Conservation (phyloP, 2,888 invertebrate genomes). For the Drosophila crucigera region DNA sequence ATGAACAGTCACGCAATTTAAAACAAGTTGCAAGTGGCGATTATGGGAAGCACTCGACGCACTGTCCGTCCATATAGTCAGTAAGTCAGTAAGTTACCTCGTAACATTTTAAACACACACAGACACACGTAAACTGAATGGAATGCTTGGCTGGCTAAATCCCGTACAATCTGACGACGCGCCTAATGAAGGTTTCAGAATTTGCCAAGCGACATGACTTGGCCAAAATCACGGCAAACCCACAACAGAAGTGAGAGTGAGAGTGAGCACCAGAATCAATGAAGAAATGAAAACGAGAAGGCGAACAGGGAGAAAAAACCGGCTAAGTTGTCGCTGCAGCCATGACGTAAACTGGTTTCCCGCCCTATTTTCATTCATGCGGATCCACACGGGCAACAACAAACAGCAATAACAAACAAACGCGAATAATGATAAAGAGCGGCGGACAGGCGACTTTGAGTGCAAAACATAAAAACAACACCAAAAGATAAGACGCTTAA, state of each 20-base stretch:
- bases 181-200: slow-evolving; percentile 72
- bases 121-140: slow-evolving; percentile 7
- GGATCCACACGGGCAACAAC: slow-evolving; percentile 30
- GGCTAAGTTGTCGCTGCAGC: slow-evolving; percentile 55
- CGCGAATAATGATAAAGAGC: slow-evolving; percentile 57
- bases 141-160: slow-evolving; percentile 32
- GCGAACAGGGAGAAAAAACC: slow-evolving; percentile 25
- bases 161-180: slow-evolving; percentile 31
- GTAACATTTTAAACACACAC: slow-evolving; percentile 27
- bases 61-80: slow-evolving; percentile 30
- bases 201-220: slow-evolving; percentile 35
- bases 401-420: slow-evolving; percentile 45
- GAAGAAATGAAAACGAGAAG: slow-evolving; percentile 6
- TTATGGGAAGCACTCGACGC: slow-evolving; percentile 67
- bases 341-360: slow-evolving; percentile 77
- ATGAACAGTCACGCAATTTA: slow-evolving; percentile 69
- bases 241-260: slow-evolving; percentile 56
- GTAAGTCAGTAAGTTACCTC: slow-evolving; percentile 25
- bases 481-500: not conserved
- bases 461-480: slow-evolving; percentile 18
- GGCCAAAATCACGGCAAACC: slow-evolving; percentile 33
- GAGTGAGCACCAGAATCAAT: slow-evolving; percentile 50
- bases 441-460: slow-evolving; percentile 23
- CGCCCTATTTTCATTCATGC: slow-evolving; percentile 54
- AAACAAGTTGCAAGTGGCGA: slow-evolving; percentile 43